Percentiles rank a stretch among this genome's conserved stretches.
These are phyloP conservation scores for Nyctalus aviator DNA, from an alignment of 2,797 vertebrate species.

Conservation along the genomic window DNA sequence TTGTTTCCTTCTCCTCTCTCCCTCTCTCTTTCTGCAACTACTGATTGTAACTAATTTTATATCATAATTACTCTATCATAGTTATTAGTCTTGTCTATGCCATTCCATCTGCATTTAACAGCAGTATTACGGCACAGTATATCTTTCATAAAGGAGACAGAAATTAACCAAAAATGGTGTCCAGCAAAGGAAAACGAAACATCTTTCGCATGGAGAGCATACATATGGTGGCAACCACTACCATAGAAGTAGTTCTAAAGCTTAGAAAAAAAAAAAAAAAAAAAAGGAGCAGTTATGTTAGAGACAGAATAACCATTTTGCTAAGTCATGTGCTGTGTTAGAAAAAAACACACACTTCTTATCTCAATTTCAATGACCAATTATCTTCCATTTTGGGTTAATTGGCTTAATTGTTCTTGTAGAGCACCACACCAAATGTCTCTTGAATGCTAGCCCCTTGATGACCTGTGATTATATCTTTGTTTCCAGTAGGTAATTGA, in stretches of 20 bases:
- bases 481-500: constrained; percentile 61
- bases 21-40: background rate
- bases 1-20: accelerated
- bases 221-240: background rate
- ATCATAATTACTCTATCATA: background rate
- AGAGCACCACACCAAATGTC: background rate
- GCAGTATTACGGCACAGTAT: background rate
- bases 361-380: constrained; percentile 17
- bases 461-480: constrained; percentile 48
- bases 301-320: background rate
- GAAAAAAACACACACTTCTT: background rate
- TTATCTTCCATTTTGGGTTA: constrained; percentile 51
- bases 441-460: constrained; percentile 59
- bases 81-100: background rate
- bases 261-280: background rate
- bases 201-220: background rate
- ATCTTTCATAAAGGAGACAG: constrained; percentile 40
- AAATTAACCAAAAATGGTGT: background rate
- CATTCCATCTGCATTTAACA: constrained; percentile 4
- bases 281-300: constrained; percentile 8
- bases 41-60: background rate
- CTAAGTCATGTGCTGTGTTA: background rate
- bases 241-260: background rate
- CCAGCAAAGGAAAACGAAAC: background rate
- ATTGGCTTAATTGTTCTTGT: constrained; percentile 55